Base-by-base conservation (phyloP, 92 coral and sea anemone genomes). In the Actinernus sp. region DNA sequence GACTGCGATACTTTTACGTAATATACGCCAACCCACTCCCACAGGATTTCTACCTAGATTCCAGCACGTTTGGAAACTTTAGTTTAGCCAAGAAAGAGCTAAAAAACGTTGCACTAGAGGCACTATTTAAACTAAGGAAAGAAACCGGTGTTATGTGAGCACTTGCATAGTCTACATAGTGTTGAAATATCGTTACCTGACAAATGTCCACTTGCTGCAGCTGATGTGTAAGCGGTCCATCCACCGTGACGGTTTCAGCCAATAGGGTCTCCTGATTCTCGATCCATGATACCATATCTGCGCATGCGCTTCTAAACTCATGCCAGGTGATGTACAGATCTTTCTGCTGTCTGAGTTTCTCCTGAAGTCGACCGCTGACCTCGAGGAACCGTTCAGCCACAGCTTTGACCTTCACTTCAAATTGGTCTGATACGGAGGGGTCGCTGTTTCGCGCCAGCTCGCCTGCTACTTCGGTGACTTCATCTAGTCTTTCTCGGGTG, bases 131-230 rank as follows among this genome's bases (percentile, higher is more conserved):
- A n/a, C n/a, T n/a, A n/a, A n/a, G n/a, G n/a, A n/a, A 23, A 23
- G 22, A 9, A 16, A 14, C 24, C 55, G 5, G 21, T 20, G 8
- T 40, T 21, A 0, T 40, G 2, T 40, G 3, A n/a, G n/a, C n/a
- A n/a, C n/a, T n/a, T n/a, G n/a, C n/a, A n/a, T n/a, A n/a, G n/a
- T n/a, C n/a, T n/a, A n/a, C n/a, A n/a, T n/a, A n/a, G 52, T 6
- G 21, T 18, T 7, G 8, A 5, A 9, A 9, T 12, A 7, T 45
- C 21, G 43, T 68, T 63, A 94, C 98, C 97, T 81, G 76, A 49
- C 97, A 94, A 21, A 51, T 79, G 16, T 86, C 85, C 25, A 94
- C 59, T 57, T 94, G 98, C 39, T 88, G 85, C 24, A 94, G 75
- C 73, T 91, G 92, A 3, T 26, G 61, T 11, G 88, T 51, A 31